Evolutionary conservation across 2,888 invertebrate species (phyloP).

Genomic region (Odontocolon sp.): DNA sequence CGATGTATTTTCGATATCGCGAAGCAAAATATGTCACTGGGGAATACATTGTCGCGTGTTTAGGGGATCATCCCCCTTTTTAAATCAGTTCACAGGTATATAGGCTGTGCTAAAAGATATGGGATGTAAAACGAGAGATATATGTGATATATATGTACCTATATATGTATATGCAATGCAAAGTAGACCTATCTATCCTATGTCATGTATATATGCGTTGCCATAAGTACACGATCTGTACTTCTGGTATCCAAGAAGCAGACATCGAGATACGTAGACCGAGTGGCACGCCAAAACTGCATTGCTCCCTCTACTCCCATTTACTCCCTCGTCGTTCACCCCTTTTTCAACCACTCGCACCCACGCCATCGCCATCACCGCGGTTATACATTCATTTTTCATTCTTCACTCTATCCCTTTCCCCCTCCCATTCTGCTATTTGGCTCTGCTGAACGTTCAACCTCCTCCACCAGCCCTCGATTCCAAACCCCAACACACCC

Average conservation of each 20-base stretch:
- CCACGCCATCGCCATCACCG: constrained; percentile 25
- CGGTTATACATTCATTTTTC: constrained; percentile 57
- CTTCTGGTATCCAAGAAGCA: constrained; percentile 11
- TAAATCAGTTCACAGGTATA: too few relatives aligned
- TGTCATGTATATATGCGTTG: background rate
- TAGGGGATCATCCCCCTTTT: too few relatives aligned
- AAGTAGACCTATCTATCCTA: background rate
- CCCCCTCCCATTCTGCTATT: constrained; percentile 38
- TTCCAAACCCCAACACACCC: constrained; percentile 13
- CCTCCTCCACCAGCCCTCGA: constrained; percentile 8
- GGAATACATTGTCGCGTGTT: too few relatives aligned
- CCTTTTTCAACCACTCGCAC: constrained; percentile 10
- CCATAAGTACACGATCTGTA: constrained; percentile 1
- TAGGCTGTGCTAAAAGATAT: too few relatives aligned
- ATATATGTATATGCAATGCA: background rate
- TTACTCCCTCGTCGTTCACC: constrained; percentile 18
- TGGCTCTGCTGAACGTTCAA: constrained; percentile 53
- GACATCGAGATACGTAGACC: constrained; percentile 43
- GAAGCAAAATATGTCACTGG: too few relatives aligned
- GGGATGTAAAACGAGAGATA: too few relatives aligned
- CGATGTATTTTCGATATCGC: too few relatives aligned
- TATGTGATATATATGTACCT: too few relatives aligned
- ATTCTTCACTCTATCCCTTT: constrained; percentile 42
- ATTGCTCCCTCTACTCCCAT: constrained; percentile 3
- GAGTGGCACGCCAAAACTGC: constrained; percentile 60